A percentile compares a stretch with the other conserved stretches of the same genome.
Conservation (phyloP, 1,140 invertebrate genomes). For the Theocolax elegans region DNA sequence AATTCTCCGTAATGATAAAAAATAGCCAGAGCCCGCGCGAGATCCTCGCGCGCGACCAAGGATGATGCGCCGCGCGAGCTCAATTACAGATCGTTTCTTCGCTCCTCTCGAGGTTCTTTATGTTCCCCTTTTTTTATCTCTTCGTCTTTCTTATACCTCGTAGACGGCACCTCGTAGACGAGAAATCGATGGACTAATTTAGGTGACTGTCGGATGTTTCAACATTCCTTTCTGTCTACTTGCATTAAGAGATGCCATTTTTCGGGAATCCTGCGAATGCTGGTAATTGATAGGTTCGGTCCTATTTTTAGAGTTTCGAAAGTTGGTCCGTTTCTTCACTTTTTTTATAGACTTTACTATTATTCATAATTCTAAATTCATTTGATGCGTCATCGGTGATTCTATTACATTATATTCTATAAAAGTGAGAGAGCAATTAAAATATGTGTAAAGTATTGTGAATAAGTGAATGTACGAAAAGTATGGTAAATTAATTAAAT, state of each 20-base stretch:
- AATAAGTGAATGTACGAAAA: no score
- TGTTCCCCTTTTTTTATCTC: no score
- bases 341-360: no score
- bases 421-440: no score
- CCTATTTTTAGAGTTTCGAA: not conserved
- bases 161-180: not conserved
- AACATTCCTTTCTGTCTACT: not conserved
- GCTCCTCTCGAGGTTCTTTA: not conserved
- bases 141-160: not conserved
- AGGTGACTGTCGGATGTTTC: not conserved
- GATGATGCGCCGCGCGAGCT: constrained; percentile 38
- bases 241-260: constrained; percentile 9
- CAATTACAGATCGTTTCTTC: constrained; percentile 35
- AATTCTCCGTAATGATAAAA: constrained; percentile 65
- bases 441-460: no score
- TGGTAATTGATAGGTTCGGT: constrained; percentile 19
- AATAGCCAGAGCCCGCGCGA: constrained; percentile 42
- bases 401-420: no score
- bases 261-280: constrained; percentile 6
- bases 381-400: no score
- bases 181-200: constrained; percentile 26
- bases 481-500: no score
- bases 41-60: constrained; percentile 3
- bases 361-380: no score
- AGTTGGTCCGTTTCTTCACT: no score